Evolutionary conservation across 2,888 invertebrate genomes (phyloP), one percentile per base, ranked within the genome.

Genomic region (Atrina japonica): DNA sequence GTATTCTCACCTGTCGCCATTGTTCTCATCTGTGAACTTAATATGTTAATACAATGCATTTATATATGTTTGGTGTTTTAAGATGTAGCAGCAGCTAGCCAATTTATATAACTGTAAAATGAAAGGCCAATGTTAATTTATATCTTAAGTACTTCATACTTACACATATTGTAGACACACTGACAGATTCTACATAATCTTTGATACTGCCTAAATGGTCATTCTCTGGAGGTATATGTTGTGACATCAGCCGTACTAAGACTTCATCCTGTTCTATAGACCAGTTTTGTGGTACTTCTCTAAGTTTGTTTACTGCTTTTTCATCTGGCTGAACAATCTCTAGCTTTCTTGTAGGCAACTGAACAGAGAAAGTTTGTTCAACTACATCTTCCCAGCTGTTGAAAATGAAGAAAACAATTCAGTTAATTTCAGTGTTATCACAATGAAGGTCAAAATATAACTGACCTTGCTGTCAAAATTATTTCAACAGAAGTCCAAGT

Each of bases 131-230:
- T n/a, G n/a, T n/a, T n/a, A n/a, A n/a, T n/a, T n/a, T n/a, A n/a
- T 27, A 27, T 11, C n/a, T n/a, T n/a, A n/a, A n/a, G n/a, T n/a
- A n/a, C n/a, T n/a, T 27, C 25, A 40, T 30, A 81, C 87, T 85
- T 73, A 89, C 89, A 52, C 87, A 86, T 59, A 74, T 87, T 7
- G 89, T 83, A 1, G 89, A 90, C n/a, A 89, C 89, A 66, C 87
- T 86, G 29, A 89, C 83, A 45, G 85, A 81, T 60, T 90, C 89
- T 52, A 90, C 89, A 80, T 84, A 89, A 63, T 86, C 85, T 64
- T 86, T 86, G 25, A 90, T 84, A 58, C 80, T 86, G 29, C 90
- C 90, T 18, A 89, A 77, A 30, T 87, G 83, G 52, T 88, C 86
- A 73, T 86, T 85, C 59, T 88, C 87, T 23, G 82, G 82, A 21